Evolutionary conservation across 2,888 invertebrate species (phyloP), one percentile per base, ranked within the genome.

Genomic region (Sthenelais limicola): DNA sequence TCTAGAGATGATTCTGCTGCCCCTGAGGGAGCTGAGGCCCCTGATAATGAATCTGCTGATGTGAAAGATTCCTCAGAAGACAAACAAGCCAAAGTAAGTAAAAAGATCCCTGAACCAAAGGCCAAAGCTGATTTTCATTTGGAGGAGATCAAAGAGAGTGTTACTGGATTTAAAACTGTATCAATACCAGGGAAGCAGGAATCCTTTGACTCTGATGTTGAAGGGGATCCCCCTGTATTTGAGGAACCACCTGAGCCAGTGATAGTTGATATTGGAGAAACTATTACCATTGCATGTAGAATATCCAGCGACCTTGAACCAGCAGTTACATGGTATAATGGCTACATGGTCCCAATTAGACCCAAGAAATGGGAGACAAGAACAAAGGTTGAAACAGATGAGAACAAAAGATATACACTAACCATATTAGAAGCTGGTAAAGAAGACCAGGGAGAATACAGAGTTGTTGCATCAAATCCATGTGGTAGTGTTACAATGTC

Each of bases 281-380:
- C 38, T 3, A 35, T 66, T 15, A 3, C n/a, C n/a, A 15, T 66
- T 15, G 43, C 21, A 5, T 66, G 66, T 35, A 38, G 43, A 54
- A 38, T 47, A 4, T 28, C 67, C 51, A 71, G 66, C 21, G 56
- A 76, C 3, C 76, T 76, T 18, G 67, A 69, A 32, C 72, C 84
- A 5, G 80, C 77, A 18, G 82, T 88, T 51, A 79, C 79, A 62
- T 88, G 87, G 88, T 75, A 76, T 52, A 81, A 81, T 35, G 80
- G 83, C 72, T 82, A 80, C 0, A 71, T 78, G 33, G 69, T 66
- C 12, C 48, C 80, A 18, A 70, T 81, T 21, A 70, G 73, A 62
- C 72, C 78, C 2, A 78, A 76, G 33, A 69, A 73, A 49, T 43
- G 49, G 32, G 71, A 74, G 9, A 30, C 35, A 12, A 43, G 71